These are phyloP conservation scores for Cheilosia vernalis DNA, from an alignment of 2,888 invertebrate species.

Conservation along the genomic window DNA sequence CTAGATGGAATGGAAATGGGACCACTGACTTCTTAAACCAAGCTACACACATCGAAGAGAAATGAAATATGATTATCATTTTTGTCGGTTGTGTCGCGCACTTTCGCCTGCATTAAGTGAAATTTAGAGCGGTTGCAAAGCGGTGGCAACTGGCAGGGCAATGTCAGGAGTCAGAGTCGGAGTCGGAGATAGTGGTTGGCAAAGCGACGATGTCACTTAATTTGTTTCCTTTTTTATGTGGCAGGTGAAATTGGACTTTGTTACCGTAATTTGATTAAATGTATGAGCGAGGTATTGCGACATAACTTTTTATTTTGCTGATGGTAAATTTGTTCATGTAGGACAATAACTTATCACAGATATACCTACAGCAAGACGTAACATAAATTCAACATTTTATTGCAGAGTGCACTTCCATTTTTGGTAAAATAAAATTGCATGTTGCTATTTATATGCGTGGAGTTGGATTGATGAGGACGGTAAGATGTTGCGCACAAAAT, in stretches of 20 bases:
- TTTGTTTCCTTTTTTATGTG: slow-evolving; percentile 68
- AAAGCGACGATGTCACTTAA: slow-evolving; percentile 66
- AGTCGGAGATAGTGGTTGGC: slow-evolving; percentile 23
- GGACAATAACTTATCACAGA: slow-evolving; percentile 32
- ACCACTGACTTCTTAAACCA: slow-evolving; percentile 25
- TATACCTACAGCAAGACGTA: slow-evolving; percentile 11
- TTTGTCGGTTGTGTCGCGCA: slow-evolving; percentile 55
- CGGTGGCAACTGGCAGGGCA: not conserved
- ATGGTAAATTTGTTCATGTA: slow-evolving; percentile 3
- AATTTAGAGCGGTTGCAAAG: slow-evolving; percentile 56
- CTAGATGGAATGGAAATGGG: not conserved
- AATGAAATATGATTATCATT: slow-evolving; percentile 74
- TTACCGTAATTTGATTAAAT: slow-evolving; percentile 69
- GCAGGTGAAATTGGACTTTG: slow-evolving; percentile 70
- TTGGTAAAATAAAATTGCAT: not conserved
- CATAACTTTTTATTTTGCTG: slow-evolving; percentile 43
- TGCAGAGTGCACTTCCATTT: slow-evolving; percentile 32
- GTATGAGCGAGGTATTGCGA: slow-evolving; percentile 26
- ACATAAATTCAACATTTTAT: slow-evolving; percentile 38
- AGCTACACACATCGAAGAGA: slow-evolving; percentile 60
- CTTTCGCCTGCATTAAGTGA: slow-evolving; percentile 64
- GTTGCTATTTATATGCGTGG: not conserved
- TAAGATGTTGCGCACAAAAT: not conserved
- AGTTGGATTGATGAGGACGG: not conserved
- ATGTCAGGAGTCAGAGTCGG: not conserved